phyloP scores from a whole-genome alignment of 2,888 invertebrate genomes.

The Eupithecia insigniata region DNA sequence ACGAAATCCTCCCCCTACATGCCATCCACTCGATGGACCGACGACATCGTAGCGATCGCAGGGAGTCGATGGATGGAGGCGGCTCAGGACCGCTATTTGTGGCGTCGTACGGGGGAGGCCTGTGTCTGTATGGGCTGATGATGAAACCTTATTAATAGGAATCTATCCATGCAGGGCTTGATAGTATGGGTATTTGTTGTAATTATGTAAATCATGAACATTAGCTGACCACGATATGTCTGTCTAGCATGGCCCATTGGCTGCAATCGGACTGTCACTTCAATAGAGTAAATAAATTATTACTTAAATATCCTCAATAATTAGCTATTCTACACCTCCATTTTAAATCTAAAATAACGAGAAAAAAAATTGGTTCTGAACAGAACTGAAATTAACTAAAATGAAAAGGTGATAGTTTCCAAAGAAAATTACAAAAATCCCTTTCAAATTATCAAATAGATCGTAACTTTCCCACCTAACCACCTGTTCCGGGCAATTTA shows the following conservation, averaged over 20 bases:
- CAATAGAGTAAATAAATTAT: slow-evolving; percentile 17
- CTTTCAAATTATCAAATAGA: slow-evolving; percentile 7
- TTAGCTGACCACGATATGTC: slow-evolving; percentile 22
- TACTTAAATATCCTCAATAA: neutral
- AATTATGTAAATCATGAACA: slow-evolving; percentile 27
- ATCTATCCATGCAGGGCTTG: neutral
- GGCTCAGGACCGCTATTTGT: no score
- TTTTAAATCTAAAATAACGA: neutral
- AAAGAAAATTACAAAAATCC: neutral
- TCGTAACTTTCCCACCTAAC: slow-evolving; percentile 5
- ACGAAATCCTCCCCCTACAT: no score
- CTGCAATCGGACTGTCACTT: slow-evolving; percentile 50
- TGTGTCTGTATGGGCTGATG: no score
- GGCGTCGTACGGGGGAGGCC: no score
- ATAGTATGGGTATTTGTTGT: slow-evolving; percentile 4
- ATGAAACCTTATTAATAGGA: neutral
- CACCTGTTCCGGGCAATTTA: slow-evolving; percentile 28
- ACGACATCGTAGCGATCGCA: no score
- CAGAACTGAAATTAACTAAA: neutral
- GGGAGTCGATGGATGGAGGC: no score
- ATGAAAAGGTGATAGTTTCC: neutral
- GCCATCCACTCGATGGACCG: no score
- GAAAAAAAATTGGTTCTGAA: no score
- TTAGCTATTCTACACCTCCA: neutral
- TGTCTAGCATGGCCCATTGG: slow-evolving; percentile 37